phyloP scores from a whole-genome alignment of 2,113 vertebrate species.

The Syrmaticus mikado region DNA sequence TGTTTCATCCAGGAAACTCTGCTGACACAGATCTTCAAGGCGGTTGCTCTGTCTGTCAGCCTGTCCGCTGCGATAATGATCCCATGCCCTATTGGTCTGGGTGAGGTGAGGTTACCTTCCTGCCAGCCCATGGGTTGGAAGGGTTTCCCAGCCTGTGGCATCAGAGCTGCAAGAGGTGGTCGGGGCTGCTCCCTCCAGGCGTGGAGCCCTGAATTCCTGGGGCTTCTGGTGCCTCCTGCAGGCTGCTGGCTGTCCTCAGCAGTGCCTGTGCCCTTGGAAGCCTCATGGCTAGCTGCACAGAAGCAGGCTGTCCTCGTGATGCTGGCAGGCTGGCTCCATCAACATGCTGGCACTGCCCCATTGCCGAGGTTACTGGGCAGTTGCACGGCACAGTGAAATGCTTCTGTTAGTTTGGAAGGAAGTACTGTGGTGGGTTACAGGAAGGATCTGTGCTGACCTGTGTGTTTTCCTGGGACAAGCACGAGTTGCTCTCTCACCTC shows the following conservation, averaged over 20 bases:
- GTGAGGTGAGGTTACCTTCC: background rate
- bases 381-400: background rate
- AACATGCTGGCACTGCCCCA: accelerated
- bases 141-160: background rate
- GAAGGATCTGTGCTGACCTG: background rate
- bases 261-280: background rate
- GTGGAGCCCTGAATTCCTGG: background rate
- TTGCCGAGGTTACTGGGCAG: background rate
- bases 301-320: background rate
- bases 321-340: background rate
- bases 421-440: background rate
- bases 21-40: background rate
- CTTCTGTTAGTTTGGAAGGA: background rate
- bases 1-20: slow-evolving; percentile 9
- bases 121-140: background rate
- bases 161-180: background rate
- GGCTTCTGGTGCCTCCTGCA: background rate
- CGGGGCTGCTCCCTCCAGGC: background rate
- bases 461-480: background rate
- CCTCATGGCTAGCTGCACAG: background rate
- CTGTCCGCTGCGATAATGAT: background rate
- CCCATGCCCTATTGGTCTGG: background rate
- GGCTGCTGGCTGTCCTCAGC: background rate
- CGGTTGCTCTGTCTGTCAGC: background rate
- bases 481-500: background rate